These are phyloP conservation scores for Fragum fragum DNA, from an alignment of 2,888 invertebrate species.

Conservation along the genomic window DNA sequence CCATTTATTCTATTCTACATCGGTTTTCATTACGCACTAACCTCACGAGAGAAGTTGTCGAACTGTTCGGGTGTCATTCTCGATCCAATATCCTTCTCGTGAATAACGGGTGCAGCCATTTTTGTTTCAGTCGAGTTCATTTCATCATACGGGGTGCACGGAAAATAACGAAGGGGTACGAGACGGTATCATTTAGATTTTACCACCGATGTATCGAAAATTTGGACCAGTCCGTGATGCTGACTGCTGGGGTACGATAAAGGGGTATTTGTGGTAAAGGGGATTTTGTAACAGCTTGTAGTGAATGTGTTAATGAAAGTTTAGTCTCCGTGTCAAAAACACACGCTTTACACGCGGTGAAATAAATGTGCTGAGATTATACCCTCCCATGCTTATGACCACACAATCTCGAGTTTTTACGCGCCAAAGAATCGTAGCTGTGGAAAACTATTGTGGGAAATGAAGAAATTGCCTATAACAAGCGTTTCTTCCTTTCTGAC, in stretches of 20 bases:
- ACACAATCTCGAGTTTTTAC: too few species aligned
- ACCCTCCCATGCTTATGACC: too few species aligned
- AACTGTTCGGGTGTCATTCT: constrained; percentile 39
- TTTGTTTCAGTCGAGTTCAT: constrained; percentile 66
- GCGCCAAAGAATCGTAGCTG: too few species aligned
- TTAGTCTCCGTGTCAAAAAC: background rate
- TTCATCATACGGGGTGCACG: constrained; percentile 43
- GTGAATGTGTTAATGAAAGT: background rate
- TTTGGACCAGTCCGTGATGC: constrained; percentile 28
- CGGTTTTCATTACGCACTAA: constrained; percentile 45
- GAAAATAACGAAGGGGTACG: constrained; percentile 32
- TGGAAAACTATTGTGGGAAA: too few species aligned
- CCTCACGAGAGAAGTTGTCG: constrained; percentile 58
- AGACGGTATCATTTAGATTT: constrained; percentile 26
- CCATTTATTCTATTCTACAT: constrained; percentile 57
- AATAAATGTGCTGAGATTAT: too few species aligned
- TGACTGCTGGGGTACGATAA: constrained; percentile 25
- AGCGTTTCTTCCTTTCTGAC: too few species aligned
- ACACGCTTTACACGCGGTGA: background rate
- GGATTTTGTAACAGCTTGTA: background rate
- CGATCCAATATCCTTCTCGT: constrained; percentile 38
- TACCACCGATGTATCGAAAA: background rate
- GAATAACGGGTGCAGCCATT: constrained; percentile 69
- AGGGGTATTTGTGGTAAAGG: constrained; percentile 6
- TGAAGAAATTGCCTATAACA: too few species aligned